Evolutionary conservation across 2,888 invertebrate genomes (phyloP), one percentile per base, ranked within the genome.

Genomic region (Apantesis nais): DNA sequence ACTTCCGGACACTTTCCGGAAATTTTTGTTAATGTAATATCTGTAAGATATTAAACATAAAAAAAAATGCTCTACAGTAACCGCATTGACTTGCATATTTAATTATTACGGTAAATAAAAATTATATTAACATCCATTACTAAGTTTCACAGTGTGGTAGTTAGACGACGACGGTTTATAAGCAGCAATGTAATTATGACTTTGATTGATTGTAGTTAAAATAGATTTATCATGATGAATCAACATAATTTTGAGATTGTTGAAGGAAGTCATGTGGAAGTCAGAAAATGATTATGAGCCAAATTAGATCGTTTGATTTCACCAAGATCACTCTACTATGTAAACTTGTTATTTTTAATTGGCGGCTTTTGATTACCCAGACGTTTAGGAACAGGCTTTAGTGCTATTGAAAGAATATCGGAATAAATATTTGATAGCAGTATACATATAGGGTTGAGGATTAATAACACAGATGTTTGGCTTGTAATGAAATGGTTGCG

Each of bases 171-270:
- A 55, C 12, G 55, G 16, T 5, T 58, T 31, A 48, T 39, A 64
- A 44, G 64, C 31, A 44, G 25, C 44, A n/a, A 31, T 44, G 64
- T 63, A 48, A 48, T 48, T 12, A 29, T 65, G 55, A 66, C 58
- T 52, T 65, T 66, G 66, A 66, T 66, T 39, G 39, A 66, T 66
- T 66, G 37, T 8, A 52, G 22, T 48, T 65, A n/a, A 25, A 52
- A 31, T 55, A 7, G 37, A 52, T 55, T 64, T 64, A 34, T 19
- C 31, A 37, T 48, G 34, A 34, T 58, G 66, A 63, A 41, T 63
- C 14, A 29, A 16, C 8, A n/a, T 41, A 19, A 44, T 63, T 31
- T 64, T 29, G 29, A 29, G 29, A 58, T 58, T 16, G 25, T 25
- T 25, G 55, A 55, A 55, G 14, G 25, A 55, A 25, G 14, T 14